Evolutionary conservation across 2,113 vertebrate genomes (phyloP), one percentile per base, ranked within the genome.

Genomic region (Rutilus rutilus): DNA sequence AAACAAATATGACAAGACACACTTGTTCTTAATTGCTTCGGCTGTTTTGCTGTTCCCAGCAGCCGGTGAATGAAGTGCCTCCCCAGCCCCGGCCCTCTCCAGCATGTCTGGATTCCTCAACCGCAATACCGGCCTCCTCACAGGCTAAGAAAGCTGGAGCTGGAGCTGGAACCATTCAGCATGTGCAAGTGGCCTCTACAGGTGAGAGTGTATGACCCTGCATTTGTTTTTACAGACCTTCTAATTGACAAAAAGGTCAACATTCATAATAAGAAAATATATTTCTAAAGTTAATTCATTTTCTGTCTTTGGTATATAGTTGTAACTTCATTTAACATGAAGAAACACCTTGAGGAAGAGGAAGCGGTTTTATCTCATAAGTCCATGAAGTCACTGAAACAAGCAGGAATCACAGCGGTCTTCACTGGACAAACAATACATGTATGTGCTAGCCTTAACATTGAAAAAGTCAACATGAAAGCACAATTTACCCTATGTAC

Each of bases 61-160:
- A 94, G 94, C 93, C 93, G 62, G 92, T 94, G 88, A 95, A 94
- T 79, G 92, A 94, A 82, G 94, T 94, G 74, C 88, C 87, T 75
- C 93, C 93, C 36, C 86, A 92, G 67, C 94, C 91, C 88, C 91
- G 91, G 19, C 67, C 85, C 59, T 87, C 92, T 1, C 47, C 84
- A 6, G 45, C 82, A 3, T 85, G 82, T 73, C 89, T 88, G 59
- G 86, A 90, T 27, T 85, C 87, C 67, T 86, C 91, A 33, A 74
- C 89, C 76, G 80, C 86, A 23, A 52, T 76, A 62, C 87, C 30
- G n/a, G 60, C 87, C 62, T 83, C 77, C 71, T 84, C 71, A 64
- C 33, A 36, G 52, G 86, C 71, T 30, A 86, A 79, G 59, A 92
- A 77, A 86, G 81, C 86, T 65, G 50, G 83, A 86, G 84, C 86